These are phyloP conservation scores for Meriones unguiculatus DNA, from an alignment of 2,113 vertebrate species.

Conservation along the genomic window DNA sequence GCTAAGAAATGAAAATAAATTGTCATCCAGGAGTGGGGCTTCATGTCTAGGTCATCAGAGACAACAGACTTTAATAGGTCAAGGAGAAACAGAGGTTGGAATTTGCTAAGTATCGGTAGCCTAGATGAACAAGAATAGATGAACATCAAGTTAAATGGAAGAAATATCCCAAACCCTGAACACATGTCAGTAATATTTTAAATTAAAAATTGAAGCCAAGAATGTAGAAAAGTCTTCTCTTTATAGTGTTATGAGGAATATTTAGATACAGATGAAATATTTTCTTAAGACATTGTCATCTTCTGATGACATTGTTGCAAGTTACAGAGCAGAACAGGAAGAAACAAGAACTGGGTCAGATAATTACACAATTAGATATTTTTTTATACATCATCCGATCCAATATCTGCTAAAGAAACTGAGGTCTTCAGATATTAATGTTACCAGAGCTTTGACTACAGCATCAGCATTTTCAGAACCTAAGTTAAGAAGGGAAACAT, in stretches of 20 bases:
- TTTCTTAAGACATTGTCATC: neutral
- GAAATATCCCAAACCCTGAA: neutral
- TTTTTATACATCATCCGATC: neutral
- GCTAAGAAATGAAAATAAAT: constrained; percentile 13
- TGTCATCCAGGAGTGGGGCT: neutral
- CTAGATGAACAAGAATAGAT: neutral
- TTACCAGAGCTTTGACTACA: neutral
- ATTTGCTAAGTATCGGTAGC: neutral
- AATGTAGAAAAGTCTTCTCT: constrained; percentile 3
- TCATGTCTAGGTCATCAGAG: neutral
- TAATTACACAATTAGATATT: neutral
- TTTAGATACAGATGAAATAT: constrained; percentile 4
- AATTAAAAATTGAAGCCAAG: neutral
- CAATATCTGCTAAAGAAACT: neutral
- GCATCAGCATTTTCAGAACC: neutral
- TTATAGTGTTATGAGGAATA: neutral
- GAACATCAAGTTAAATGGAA: neutral
- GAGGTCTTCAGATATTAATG: neutral
- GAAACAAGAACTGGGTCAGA: neutral
- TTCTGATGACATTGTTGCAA: neutral
- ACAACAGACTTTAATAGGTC: neutral
- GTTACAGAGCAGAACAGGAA: constrained; percentile 28
- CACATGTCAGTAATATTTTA: neutral
- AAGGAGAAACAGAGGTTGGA: neutral
- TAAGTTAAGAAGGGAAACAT: neutral